Evolutionary conservation across 2,888 invertebrate genomes (phyloP).

Genomic region (Galeopsomyia nigrocyanea): DNA sequence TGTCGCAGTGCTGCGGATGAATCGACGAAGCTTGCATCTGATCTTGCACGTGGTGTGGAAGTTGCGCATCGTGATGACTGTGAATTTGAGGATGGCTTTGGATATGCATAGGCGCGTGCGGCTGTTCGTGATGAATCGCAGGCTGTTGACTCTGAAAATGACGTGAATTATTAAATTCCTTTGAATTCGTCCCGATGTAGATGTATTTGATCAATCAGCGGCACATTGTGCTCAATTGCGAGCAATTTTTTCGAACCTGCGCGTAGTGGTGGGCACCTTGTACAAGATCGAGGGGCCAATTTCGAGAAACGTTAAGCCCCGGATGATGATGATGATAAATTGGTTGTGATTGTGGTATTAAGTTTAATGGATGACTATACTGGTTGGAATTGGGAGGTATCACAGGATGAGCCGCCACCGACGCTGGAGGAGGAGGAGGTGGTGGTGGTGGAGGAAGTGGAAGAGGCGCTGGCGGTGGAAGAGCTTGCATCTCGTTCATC

Average conservation of each 20-base stretch:
- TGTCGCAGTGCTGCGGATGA: conserved; percentile 51
- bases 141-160: conserved; percentile 53
- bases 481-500: conserved; percentile 50
- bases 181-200: too few species aligned
- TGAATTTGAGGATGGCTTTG: conserved; percentile 54
- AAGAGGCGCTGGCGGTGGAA: conserved; percentile 32
- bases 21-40: conserved; percentile 52
- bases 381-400: conserved; percentile 52
- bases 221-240: too few species aligned
- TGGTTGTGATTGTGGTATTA: conserved; percentile 55
- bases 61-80: conserved; percentile 58
- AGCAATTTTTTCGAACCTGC: conserved; percentile 54
- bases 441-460: conserved; percentile 24
- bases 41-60: conserved; percentile 56
- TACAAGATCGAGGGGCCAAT: conserved; percentile 65
- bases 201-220: conserved; percentile 10
- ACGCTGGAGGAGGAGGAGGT: conserved; percentile 23
- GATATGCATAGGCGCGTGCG: conserved; percentile 45
- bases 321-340: conserved; percentile 56
- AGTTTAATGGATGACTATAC: conserved; percentile 54
- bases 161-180: too few species aligned
- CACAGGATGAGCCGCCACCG: conserved; percentile 39
- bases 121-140: conserved; percentile 50
- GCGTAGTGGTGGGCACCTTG: conserved; percentile 63
- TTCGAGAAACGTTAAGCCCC: conserved; percentile 59